These are phyloP conservation scores for Ageneiosus marmoratus DNA, from an alignment of 2,113 vertebrate species.

Conservation along the genomic window DNA sequence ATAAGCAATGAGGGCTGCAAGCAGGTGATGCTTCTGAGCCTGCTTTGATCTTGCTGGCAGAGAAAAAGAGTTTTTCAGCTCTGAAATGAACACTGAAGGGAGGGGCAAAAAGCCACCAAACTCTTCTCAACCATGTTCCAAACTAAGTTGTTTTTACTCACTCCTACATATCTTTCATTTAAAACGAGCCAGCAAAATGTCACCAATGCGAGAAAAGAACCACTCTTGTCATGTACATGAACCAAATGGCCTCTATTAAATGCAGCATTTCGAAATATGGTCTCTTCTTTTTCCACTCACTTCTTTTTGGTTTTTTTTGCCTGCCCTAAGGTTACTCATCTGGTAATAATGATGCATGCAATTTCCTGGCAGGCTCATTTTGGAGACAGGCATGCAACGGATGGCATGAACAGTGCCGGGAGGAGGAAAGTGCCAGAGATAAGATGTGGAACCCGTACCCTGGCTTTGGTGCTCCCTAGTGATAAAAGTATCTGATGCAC, in stretches of 20 bases:
- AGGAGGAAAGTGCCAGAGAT: slow-evolving; percentile 12
- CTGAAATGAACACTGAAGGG: slow-evolving; percentile 4
- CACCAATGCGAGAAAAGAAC: background rate
- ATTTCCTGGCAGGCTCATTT: slow-evolving; percentile 37
- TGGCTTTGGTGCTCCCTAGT: slow-evolving; percentile 32
- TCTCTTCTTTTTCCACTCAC: slow-evolving; percentile 3
- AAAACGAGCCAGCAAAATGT: background rate
- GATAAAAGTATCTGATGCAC: slow-evolving; percentile 48
- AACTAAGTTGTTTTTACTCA: slow-evolving; percentile 1
- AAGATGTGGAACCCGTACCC: slow-evolving; percentile 25
- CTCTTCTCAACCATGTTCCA: slow-evolving; percentile 1
- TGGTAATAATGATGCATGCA: slow-evolving; percentile 44
- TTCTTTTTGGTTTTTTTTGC: background rate
- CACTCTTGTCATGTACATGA: slow-evolving; percentile 33
- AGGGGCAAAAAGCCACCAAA: background rate
- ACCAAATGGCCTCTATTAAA: slow-evolving; percentile 19
- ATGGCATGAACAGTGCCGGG: slow-evolving; percentile 17
- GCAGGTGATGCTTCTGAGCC: slow-evolving; percentile 72
- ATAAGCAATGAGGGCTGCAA: slow-evolving; percentile 80
- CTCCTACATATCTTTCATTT: slow-evolving; percentile 17
- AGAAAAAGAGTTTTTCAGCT: slow-evolving; percentile 66
- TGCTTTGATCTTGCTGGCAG: slow-evolving; percentile 83
- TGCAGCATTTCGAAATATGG: slow-evolving; percentile 22
- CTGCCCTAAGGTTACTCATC: slow-evolving; percentile 36
- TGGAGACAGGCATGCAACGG: slow-evolving; percentile 32